Conservation (phyloP, 2,797 vertebrate genomes). For the Thunnus albacares region DNA sequence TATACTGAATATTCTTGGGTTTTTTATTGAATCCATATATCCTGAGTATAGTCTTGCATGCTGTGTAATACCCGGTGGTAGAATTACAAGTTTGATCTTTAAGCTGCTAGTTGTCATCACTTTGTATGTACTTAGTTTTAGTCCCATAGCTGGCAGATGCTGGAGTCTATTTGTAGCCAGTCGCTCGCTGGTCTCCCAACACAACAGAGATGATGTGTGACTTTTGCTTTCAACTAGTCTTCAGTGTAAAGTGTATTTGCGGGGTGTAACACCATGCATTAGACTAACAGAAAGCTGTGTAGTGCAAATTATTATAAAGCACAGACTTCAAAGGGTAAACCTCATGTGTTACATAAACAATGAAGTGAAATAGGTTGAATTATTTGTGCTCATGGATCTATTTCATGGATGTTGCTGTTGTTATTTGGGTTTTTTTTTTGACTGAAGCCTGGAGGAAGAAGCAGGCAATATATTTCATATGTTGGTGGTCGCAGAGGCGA, state of each 20-base stretch:
- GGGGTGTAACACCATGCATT: constrained; percentile 7
- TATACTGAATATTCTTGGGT: constrained; percentile 47
- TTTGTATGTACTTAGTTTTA: constrained; percentile 50
- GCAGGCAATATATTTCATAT: constrained; percentile 31
- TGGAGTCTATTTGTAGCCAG: constrained; percentile 52
- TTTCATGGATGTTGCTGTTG: constrained; percentile 39
- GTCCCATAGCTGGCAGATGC: constrained; percentile 57
- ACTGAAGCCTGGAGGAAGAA: constrained; percentile 49
- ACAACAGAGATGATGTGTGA: constrained; percentile 46
- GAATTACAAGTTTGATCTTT: constrained; percentile 62
- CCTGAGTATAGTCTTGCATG: constrained; percentile 2
- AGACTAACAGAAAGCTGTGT: constrained; percentile 13
- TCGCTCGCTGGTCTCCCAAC: constrained; percentile 42
- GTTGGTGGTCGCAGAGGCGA: constrained; percentile 31
- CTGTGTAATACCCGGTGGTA: constrained; percentile 50
- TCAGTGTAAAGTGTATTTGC: constrained; percentile 30
- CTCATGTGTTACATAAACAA: constrained; percentile 52
- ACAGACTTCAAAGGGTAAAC: constrained; percentile 67
- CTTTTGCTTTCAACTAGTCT: constrained; percentile 43
- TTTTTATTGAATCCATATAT: constrained; percentile 68
- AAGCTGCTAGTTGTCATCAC: constrained; percentile 64
- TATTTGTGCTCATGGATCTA: constrained; percentile 26
- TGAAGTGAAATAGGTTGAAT: constrained; percentile 49
- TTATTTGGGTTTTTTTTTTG: constrained; percentile 34
- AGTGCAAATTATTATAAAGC: constrained; percentile 36